Base-by-base conservation (phyloP, 2,113 vertebrate species). In the Lathamus discolor region DNA sequence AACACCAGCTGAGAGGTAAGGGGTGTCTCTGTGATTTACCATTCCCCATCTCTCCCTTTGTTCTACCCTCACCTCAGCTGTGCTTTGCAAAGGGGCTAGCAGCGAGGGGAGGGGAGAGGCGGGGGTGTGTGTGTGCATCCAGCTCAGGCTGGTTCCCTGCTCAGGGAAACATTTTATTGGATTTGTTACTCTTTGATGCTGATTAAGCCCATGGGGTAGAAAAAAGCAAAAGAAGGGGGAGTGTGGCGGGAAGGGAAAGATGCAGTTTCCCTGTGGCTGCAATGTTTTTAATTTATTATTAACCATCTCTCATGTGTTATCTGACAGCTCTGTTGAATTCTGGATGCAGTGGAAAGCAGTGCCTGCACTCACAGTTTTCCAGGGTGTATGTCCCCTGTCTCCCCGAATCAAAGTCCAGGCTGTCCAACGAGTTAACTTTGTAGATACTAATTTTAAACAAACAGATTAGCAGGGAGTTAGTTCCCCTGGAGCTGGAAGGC, bases 181-280 rank as follows among this genome's bases (percentile, higher is more conserved):
- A 98, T 98, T 98, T 98, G 97, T 98, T 98, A 97, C 95, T 77
- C 98, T 98, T 98, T 98, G 98, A 98, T 98, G 98, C 96, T 96
- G 78, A 98, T 98, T 97, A 98, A 98, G 96, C 97, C 98, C 97
- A 98, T 97, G 96, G 97, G 97, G 97, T 96, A 98, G 84, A 96
- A 92, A 92, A 94, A 93, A 92, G 93, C 83, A 95, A 95, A 97
- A 82, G 94, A 92, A 79, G 54, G 92, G 90, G 75, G 80, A 85
- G 79, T 88, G 51, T 83, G 73, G 87, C 87, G 81, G 93, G 89
- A 79, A 57, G 88, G 95, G 89, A 91, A 90, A 96, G 87, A 73
- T 66, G 90, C 87, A 83, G 88, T 97, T 94, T 96, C 88, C 93
- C 96, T 90, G 79, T 94, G 96, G 96, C 92, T 96, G 90, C 17